A percentile compares a stretch with the other conserved stretches of the same genome.
These are phyloP conservation scores for Heliconius ethilla DNA, from an alignment of 2,888 invertebrate genomes.

Conservation along the genomic window DNA sequence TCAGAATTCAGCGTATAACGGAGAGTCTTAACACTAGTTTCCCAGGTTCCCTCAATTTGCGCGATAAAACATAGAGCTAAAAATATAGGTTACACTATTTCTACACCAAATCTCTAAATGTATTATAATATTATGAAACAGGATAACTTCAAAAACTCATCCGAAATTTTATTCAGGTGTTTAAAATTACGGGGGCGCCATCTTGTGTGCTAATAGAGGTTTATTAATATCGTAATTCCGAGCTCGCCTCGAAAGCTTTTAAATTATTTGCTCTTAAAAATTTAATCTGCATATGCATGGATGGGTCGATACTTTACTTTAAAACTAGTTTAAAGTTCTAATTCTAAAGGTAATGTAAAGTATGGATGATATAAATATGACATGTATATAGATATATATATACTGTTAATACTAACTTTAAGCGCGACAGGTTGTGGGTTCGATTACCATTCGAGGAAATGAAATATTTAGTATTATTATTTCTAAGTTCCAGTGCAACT, in stretches of 20 bases:
- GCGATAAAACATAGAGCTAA: too few relatives aligned
- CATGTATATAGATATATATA: too few relatives aligned
- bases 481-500: too few relatives aligned
- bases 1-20: not conserved
- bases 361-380: too few relatives aligned
- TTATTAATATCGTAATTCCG: constrained; percentile 62
- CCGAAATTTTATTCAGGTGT: constrained; percentile 43
- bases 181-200: constrained; percentile 53
- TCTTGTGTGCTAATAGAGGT: constrained; percentile 60
- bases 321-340: constrained; percentile 16
- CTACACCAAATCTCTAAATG: not conserved
- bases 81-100: not conserved
- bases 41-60: too few relatives aligned
- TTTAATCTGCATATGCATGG: constrained; percentile 45
- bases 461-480: too few relatives aligned
- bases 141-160: constrained; percentile 43
- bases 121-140: constrained; percentile 5
- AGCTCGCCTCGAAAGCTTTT: constrained; percentile 54
- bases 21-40: too few relatives aligned
- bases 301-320: constrained; percentile 40
- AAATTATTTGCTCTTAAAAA: constrained; percentile 53
- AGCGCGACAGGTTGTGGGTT: too few relatives aligned
- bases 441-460: too few relatives aligned
- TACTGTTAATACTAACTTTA: too few relatives aligned
- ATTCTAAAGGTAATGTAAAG: not conserved